phyloP scores from a whole-genome alignment of 2,113 vertebrate genomes.

The Tinamus guttatus region DNA sequence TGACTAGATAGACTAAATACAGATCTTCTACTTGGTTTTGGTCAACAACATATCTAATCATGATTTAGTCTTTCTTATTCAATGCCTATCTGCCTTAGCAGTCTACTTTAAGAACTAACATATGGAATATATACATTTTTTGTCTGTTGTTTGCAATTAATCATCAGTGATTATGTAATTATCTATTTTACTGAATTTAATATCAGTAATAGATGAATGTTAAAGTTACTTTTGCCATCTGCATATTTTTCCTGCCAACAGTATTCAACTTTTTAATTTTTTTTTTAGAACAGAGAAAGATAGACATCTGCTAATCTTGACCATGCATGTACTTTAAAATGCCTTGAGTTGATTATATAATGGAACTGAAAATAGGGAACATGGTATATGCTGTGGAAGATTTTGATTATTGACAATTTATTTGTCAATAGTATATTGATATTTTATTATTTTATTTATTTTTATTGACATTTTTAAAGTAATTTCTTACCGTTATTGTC shows the following conservation, averaged over 20 bases:
- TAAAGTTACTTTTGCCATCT: constrained; percentile 41
- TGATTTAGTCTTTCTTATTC: background rate
- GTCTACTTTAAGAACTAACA: background rate
- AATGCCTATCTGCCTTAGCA: background rate
- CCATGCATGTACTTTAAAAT: constrained; percentile 10
- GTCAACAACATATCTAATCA: background rate
- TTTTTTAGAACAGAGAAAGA: background rate
- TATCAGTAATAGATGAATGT: background rate
- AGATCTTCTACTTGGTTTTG: background rate
- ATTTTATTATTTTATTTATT: too few species aligned
- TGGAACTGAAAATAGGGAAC: background rate
- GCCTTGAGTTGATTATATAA: background rate
- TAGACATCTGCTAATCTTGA: constrained; percentile 48
- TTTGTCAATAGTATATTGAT: too few species aligned
- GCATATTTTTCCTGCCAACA: constrained; percentile 35
- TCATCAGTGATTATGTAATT: constrained; percentile 14
- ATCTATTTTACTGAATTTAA: constrained; percentile 14
- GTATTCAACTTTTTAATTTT: constrained; percentile 23
- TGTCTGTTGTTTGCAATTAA: constrained; percentile 11
- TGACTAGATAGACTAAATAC: background rate
- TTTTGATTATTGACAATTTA: background rate
- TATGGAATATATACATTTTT: background rate
- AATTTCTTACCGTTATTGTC: background rate
- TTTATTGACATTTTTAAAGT: background rate
- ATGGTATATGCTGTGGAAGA: background rate